phyloP scores from a whole-genome alignment of 1,140 invertebrate species.

The Drosophila ercepeae region DNA sequence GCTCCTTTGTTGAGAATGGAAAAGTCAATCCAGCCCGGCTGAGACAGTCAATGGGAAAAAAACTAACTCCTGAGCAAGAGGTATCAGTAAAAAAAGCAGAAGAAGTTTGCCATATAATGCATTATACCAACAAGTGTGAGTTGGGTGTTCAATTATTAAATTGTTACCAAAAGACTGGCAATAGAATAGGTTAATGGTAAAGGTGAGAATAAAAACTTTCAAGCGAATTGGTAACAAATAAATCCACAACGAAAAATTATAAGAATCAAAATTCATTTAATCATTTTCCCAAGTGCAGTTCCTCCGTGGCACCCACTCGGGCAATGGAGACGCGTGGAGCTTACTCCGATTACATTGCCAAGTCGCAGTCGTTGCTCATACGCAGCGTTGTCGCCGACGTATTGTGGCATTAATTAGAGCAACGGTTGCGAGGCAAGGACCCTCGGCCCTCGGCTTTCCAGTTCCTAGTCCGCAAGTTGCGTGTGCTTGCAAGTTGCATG shows the following conservation, averaged over 20 bases:
- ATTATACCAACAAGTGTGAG: background rate
- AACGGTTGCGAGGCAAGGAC: constrained; percentile 21
- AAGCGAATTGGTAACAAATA: background rate
- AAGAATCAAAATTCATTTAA: background rate
- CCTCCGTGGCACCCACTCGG: background rate
- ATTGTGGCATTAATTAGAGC: constrained; percentile 74
- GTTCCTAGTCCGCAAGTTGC: constrained; percentile 35
- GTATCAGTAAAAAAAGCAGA: background rate
- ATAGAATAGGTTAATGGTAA: background rate
- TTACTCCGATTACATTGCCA: constrained; percentile 48
- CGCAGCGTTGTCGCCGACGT: constrained; percentile 61
- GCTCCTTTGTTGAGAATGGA: background rate
- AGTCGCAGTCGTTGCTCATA: constrained; percentile 55
- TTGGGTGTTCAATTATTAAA: background rate
- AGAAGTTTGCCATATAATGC: background rate
- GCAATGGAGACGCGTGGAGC: constrained; percentile 15
- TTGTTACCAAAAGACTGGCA: background rate
- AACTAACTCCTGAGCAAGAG: background rate
- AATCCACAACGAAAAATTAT: background rate
- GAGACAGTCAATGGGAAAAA: background rate
- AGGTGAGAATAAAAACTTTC: too few relatives aligned
- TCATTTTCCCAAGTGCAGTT: background rate
- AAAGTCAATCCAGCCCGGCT: background rate
- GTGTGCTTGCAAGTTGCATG: constrained; percentile 48
- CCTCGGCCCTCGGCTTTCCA: background rate